Evolutionary conservation across 2,113 vertebrate species (phyloP), one percentile per base, ranked within the genome.

Genomic region (Gymnobelideus leadbeateri): DNA sequence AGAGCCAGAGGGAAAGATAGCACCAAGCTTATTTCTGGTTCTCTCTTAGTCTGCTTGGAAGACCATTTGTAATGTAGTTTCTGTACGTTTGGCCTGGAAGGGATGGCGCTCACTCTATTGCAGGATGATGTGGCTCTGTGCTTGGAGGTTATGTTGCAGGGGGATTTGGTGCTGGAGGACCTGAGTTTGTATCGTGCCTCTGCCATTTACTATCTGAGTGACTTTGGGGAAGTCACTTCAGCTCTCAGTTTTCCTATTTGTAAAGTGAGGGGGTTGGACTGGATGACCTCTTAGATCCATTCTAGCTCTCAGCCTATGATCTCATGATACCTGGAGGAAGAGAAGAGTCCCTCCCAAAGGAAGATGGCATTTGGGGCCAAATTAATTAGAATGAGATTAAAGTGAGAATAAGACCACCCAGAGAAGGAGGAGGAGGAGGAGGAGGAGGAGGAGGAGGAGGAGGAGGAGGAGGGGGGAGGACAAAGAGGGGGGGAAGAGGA

Each of bases 301-400:
- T n/a, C 37, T 84, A 84, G 37, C 19, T 84, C n/a, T 84, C 68
- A 84, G 7, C 7, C 68, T 43, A 43, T 84, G 68, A 77, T n/a
- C 68, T 21, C 43, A 77, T n/a, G 93, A 57, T 90, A 91, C 49
- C 89, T 21, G 26, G 51, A 53, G n/a, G 68, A 91, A 95, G 57
- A 94, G 46, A 90, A 92, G 92, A 95, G 28, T 12, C 57, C 68
- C 8, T 84, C 53, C 53, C 91, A 90, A 23, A 93, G 93, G 92
- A 92, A 94, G 92, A 94, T 53, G 95, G 46, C 37, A 10, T 94
- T 94, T 57, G 23, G 93, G 51, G 57, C 94, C 47, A 43, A 51
- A 91, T 93, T 77, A 89, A 9, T 53, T 23, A 84, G 51, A 91
- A 28, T 24, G 61, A 95, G 37, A 43, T 5, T 77, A 77, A 84